Percentiles rank a stretch among this genome's conserved stretches.
Conservation (phyloP, 2,888 invertebrate genomes). For the Clistopyga incitator region DNA sequence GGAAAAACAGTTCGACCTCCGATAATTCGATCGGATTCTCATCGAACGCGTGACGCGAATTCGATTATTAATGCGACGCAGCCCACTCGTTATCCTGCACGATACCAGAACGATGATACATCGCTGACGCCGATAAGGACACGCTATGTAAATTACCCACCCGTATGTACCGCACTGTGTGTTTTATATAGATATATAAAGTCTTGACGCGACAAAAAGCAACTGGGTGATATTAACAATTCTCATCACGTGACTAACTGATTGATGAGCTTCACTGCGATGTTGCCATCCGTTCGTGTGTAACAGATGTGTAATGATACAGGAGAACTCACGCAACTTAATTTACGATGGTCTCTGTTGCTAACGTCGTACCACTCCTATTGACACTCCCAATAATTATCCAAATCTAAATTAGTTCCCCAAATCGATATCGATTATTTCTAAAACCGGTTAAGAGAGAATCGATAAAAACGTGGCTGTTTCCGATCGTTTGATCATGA, state of each 20-base stretch:
- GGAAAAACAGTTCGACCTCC: constrained; percentile 41
- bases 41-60: constrained; percentile 32
- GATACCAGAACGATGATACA: not conserved
- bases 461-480: not conserved
- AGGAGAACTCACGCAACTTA: constrained; percentile 35
- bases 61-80: constrained; percentile 47
- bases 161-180: not conserved
- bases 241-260: constrained; percentile 55
- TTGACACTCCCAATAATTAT: constrained; percentile 6
- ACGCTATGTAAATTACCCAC: constrained; percentile 27
- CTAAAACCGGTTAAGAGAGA: not conserved
- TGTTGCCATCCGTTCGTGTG: constrained; percentile 43
- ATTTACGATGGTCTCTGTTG: constrained; percentile 32
- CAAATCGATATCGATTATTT: not conserved
- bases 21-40: constrained; percentile 52
- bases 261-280: constrained; percentile 28
- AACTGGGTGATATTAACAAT: constrained; percentile 35
- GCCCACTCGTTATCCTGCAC: constrained; percentile 35
- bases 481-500: not conserved
- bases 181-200: not conserved
- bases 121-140: constrained; percentile 13
- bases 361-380: constrained; percentile 22
- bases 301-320: no score
- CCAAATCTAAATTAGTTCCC: not conserved
- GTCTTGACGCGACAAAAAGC: not conserved